These are phyloP conservation scores for Deilephila elpenor DNA, from an alignment of 2,888 invertebrate species.

Conservation along the genomic window DNA sequence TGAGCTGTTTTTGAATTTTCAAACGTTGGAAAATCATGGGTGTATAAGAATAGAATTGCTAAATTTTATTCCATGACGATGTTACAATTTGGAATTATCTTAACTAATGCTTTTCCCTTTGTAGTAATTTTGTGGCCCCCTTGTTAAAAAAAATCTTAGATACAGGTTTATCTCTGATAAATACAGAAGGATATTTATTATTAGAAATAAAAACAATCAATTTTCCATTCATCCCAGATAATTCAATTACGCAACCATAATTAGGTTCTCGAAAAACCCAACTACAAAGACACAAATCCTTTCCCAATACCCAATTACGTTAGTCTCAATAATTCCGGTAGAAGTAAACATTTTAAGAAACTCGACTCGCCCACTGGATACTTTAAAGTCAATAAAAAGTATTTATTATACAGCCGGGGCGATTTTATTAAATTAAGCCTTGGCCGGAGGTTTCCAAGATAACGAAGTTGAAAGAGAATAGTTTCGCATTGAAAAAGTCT, in stretches of 20 bases:
- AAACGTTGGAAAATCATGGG: not conserved
- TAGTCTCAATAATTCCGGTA: not conserved
- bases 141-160: no score
- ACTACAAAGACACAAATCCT: not conserved
- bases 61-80: no score
- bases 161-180: no score
- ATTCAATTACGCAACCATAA: not conserved
- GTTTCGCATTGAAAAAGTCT: constrained; percentile 39
- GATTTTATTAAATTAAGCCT: constrained; percentile 41
- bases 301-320: constrained; percentile 10
- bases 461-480: constrained; percentile 41
- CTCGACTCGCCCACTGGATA: not conserved
- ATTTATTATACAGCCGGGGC: constrained; percentile 40
- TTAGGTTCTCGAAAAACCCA: not conserved
- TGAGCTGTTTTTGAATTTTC: constrained; percentile 8
- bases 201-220: no score
- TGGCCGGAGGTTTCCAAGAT: constrained; percentile 38
- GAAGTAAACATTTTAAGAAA: constrained; percentile 13
- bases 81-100: no score
- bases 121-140: no score
- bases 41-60: no score
- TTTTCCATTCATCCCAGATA: no score
- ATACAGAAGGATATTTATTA: no score
- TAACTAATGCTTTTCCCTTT: no score
- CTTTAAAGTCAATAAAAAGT: constrained; percentile 39